Base-by-base conservation (phyloP, 2,113 vertebrate species). In the Cynoglossus semilaevis region DNA sequence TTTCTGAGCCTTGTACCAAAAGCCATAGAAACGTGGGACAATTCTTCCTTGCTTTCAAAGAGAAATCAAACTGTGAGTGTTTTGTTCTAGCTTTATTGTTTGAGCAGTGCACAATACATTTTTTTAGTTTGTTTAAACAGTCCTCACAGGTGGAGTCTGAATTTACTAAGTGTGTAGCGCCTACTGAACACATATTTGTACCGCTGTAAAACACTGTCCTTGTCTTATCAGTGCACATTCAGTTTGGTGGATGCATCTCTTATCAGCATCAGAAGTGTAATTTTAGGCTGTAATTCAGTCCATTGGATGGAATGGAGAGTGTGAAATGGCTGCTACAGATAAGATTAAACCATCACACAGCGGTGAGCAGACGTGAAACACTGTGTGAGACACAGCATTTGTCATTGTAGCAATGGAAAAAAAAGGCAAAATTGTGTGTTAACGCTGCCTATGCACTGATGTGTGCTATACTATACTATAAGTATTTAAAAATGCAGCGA, bases 321-420 rank as follows among this genome's bases (percentile, higher is more conserved):
- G 74, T 82, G 62, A 63, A 58, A 84, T 80, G 52, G 54, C 48
- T 61, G 14, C 56, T 60, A 22, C 29, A 70, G 64, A 82, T 79
- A 57, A 65, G 10, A 19, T 8, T 40, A 35, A 17, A 50, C 56
- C 40, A 48, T n/a, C 15, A 52, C 59, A 61, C 58, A 67, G 22
- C 22, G 43, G 53, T 11, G 40, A 57, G 47, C 38, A 47, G 15
- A 35, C 66, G 42, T 49, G 40, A 71, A 46, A 41, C 17, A 66
- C 50, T 45, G 29, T 29, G 36, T 67, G 56, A 63, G 58, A 49
- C 48, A 51, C 54, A 77, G 38, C 38, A 13, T 4, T n/a, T 42
- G 36, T 35, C 45, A 8, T 12, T 29, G 12, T 55, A 13, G 17
- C n/a, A 35, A 67, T 12, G 15, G 8, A 16, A 46, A 44, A 57